Evolutionary conservation across 2,797 vertebrate species (phyloP).

Genomic region (Cryptoblepharus egeriae): DNA sequence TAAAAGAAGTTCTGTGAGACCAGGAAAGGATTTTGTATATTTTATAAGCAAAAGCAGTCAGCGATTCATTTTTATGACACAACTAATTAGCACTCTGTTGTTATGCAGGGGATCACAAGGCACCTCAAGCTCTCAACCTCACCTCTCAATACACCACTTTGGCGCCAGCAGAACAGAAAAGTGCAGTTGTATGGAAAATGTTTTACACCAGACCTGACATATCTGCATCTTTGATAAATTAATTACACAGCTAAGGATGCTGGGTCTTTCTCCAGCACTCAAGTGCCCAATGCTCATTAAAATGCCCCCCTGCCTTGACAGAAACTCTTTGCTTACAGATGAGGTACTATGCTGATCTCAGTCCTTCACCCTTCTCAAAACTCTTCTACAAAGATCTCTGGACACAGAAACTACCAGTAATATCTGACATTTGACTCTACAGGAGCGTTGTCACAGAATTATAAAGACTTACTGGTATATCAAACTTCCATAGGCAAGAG

Average conservation of each 20-base stretch:
- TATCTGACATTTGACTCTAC: background rate
- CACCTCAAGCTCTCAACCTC: background rate
- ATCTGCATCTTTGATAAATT: constrained; percentile 22
- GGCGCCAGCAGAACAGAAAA: background rate
- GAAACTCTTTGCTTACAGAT: background rate
- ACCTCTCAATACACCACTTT: background rate
- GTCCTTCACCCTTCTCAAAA: background rate
- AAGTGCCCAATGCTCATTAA: constrained; percentile 8
- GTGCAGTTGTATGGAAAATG: background rate
- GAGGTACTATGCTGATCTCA: background rate
- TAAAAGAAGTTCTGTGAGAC: no score
- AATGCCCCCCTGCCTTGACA: constrained; percentile 19
- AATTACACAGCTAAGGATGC: constrained; percentile 15
- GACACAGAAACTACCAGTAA: background rate
- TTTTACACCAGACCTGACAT: background rate
- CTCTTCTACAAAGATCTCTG: background rate
- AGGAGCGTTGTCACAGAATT: background rate
- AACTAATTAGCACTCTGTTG: background rate
- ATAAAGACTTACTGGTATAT: background rate
- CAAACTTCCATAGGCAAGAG: background rate
- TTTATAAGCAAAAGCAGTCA: background rate
- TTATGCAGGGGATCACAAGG: background rate
- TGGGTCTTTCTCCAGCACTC: background rate
- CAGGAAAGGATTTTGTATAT: background rate
- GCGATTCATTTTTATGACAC: background rate